Evolutionary conservation across 2,113 vertebrate species (phyloP).

Genomic region (Bos taurus): ARS-UCD2.0 NC_037338.1:7021001-7021500

Average conservation of each 20-base stretch:
- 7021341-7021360: not conserved
- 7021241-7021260: not conserved
- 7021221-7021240: not conserved
- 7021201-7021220: not conserved
- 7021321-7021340: not conserved
- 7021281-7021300: not conserved
- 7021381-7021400: not conserved
- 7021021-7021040: not conserved
- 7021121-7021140: not conserved
- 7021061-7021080: not conserved
- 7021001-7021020: not conserved
- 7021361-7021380: not conserved
- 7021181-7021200: not conserved
- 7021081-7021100: not conserved
- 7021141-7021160: not conserved
- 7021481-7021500: not conserved
- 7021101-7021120: not conserved
- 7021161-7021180: not conserved
- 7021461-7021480: not conserved
- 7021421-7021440: not conserved
- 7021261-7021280: not conserved
- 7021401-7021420: not conserved
- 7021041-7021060: not conserved
- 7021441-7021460: not conserved
- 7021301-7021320: not conserved